Base-by-base conservation (phyloP, 2,888 invertebrate genomes). In the Chromoteleia sp. region DNA sequence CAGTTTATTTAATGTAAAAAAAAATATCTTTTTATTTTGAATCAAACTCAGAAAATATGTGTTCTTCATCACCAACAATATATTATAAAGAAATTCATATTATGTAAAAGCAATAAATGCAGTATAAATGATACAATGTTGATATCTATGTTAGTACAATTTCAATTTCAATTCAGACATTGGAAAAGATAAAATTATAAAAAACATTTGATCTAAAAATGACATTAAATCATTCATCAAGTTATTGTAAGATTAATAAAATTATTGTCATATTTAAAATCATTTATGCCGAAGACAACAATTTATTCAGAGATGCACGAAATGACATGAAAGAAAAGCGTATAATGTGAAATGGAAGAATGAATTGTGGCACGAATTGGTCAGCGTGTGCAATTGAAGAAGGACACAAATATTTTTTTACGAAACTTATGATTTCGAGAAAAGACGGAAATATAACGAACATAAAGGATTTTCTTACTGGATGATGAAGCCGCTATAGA, bases 401-500 rank as follows among this genome's bases (percentile, higher is more conserved):
- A 61, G 29, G 61, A 70, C 39, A 36, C 14, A n/a, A 65, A 68
- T 61, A 67, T 73, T 61, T 73, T 45, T 80, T 61, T 73, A 63
- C 21, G 30, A 70, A 68, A 68, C 30, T 48, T 45, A 12, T 56
- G 59, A 61, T 74, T 74, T 70, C 0, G n/a, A 59, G 67, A 74
- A 80, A 75, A 75, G 74, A 61, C n/a, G 19, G 43, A 59, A 65
- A 63, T 63, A 59, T 54, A 61, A 50, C 41, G 19, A 19, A n/a
- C 30, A 77, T 67, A 81, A 81, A 73, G 68, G 50, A 67, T 68
- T 76, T 77, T 68, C 68, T 45, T 59, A 59, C 29, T 17, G 43
- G 43, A 68, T 74, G 61, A 74, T 59, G 52, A 77, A 73, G 63
- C 74, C 14, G n/a, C 74, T 70, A 68, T 74, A 74, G 77, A 74